Evolutionary conservation across 2,888 invertebrate species (phyloP).

Genomic region (Tachina lurida): DNA sequence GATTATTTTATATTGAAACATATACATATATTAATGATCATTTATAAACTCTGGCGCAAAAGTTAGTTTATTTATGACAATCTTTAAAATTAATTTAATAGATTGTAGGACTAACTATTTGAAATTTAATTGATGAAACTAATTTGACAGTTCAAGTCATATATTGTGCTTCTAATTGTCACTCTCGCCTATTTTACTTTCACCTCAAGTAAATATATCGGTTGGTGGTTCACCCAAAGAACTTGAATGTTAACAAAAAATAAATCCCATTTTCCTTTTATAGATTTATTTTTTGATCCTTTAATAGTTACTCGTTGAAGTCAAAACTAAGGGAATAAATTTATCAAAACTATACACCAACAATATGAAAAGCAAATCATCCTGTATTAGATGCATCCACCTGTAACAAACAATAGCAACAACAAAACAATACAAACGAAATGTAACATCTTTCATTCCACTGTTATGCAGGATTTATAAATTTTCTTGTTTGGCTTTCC

Average conservation of each 20-base stretch:
- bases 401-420: slow-evolving; percentile 10
- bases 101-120: too few relatives aligned
- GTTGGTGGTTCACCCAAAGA: background rate
- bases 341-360: slow-evolving; percentile 24
- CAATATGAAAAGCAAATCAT: slow-evolving; percentile 35
- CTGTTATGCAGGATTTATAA: slow-evolving; percentile 59
- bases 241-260: background rate
- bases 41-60: too few relatives aligned
- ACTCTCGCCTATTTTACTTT: too few relatives aligned
- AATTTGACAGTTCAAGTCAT: too few relatives aligned
- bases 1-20: too few relatives aligned
- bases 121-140: too few relatives aligned
- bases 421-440: slow-evolving; percentile 17
- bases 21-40: too few relatives aligned
- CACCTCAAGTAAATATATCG: too few relatives aligned
- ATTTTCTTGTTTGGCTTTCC: slow-evolving; percentile 60
- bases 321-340: slow-evolving; percentile 30
- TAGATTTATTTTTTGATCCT: slow-evolving; percentile 42
- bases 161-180: too few relatives aligned
- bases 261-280: slow-evolving; percentile 40
- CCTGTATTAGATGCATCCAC: slow-evolving; percentile 10
- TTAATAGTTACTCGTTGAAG: slow-evolving; percentile 50
- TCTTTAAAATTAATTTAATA: too few relatives aligned
- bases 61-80: too few relatives aligned
- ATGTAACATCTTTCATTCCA: slow-evolving; percentile 35